Percentiles rank a stretch among this genome's conserved stretches.
Evolutionary conservation across 2,888 invertebrate genomes (phyloP).

Genomic region (Scaptomyza tumidula): DNA sequence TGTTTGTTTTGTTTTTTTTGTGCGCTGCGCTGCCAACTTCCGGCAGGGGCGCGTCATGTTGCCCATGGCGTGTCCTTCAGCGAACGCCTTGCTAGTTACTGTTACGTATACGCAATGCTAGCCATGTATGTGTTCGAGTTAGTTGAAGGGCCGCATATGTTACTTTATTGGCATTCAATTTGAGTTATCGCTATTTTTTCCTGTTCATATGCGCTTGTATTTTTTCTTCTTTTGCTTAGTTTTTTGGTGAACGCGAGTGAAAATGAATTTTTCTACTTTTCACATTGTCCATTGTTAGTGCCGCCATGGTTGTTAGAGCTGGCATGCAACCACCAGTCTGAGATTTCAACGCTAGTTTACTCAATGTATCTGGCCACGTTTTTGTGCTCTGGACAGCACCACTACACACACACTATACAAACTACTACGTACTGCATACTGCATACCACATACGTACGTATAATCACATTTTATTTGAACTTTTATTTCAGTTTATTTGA

Average conservation of each 20-base stretch:
- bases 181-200: conserved; percentile 82
- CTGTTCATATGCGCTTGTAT: conserved; percentile 71
- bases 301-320: conserved; percentile 22
- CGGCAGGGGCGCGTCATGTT: conserved; percentile 48
- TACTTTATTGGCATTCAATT: conserved; percentile 83
- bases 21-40: conserved; percentile 51
- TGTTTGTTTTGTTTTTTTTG: conserved; percentile 3
- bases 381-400: conserved; percentile 33
- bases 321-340: conserved; percentile 58
- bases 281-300: conserved; percentile 54
- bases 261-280: conserved; percentile 71
- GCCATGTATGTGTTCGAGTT: conserved; percentile 34
- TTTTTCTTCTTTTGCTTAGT: not conserved
- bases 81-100: conserved; percentile 69
- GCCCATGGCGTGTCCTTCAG: conserved; percentile 65
- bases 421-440: not conserved
- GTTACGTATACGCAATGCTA: conserved; percentile 56
- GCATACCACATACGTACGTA: conserved; percentile 24
- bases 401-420: too few relatives aligned
- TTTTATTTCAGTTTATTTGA: conserved; percentile 74
- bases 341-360: conserved; percentile 66
- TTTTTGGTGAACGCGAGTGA: conserved; percentile 32
- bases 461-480: conserved; percentile 75
- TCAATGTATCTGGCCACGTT: conserved; percentile 55
- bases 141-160: conserved; percentile 72